Evolutionary conservation across 2,888 invertebrate species (phyloP), one percentile per base, ranked within the genome.

Genomic region (Mythimna lalbum): DNA sequence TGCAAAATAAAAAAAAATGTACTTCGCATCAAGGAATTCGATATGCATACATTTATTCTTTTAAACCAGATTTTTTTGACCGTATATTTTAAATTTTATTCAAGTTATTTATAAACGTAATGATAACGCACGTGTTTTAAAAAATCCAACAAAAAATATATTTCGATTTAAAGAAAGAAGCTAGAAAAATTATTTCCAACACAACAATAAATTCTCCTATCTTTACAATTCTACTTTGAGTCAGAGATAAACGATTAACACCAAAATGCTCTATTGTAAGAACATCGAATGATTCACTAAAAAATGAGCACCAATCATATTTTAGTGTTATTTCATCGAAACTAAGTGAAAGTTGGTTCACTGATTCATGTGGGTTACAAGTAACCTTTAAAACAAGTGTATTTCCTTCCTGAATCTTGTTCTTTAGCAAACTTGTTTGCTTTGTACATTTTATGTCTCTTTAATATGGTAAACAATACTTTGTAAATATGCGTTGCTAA

Each of bases 311-410:
- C 17, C 43, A 61, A 62, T 71, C 60, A 71, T 75, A 66, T 64
- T 75, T 62, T 69, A 55, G 33, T 50, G 60, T 23, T 62, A 57
- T 60, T 79, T 66, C 69, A 70, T 61, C 73, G 71, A 80, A 73
- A 63, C 17, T 31, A 14, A 67, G 85, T 68, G 83, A 83, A 83
- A 83, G 83, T 84, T 56, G n/a, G 55, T 65, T 59, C 56, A 23
- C 63, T 82, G 84, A 80, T 64, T 84, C 82, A 84, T 59, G 47
- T 31, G 63, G 31, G 39, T 27, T 50, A 23, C 63, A 33, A 59
- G 63, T 69, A 68, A 82, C 84, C 82, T 84, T 84, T 83, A 60
- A 57, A 80, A 68, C 84, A 82, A 59, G 80, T 84, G 79, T 53
- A 70, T 61, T 83, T 83, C 82, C 84, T 84, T 82, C 82, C 83